Conservation (phyloP, 35 echinoderm and acorn worm species). For the Holothuria glaberrima region DNA sequence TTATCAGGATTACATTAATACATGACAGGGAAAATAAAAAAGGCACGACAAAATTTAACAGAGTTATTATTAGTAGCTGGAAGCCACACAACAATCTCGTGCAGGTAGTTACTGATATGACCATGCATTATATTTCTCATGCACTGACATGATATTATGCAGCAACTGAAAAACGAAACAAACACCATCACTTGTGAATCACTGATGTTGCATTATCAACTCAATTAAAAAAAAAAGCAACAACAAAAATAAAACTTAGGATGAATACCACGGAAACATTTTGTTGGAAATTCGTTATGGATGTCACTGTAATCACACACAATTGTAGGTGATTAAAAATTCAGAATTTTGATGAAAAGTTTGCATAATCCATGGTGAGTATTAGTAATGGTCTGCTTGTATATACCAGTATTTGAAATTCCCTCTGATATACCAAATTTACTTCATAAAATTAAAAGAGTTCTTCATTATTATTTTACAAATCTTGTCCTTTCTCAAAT, state of each 20-base stretch:
- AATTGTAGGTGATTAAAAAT: too few species aligned
- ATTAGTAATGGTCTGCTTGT: too few species aligned
- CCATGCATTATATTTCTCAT: constrained; percentile 36
- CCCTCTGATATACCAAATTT: too few species aligned
- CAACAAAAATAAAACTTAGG: neutral
- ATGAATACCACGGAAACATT: neutral
- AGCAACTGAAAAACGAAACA: constrained; percentile 38
- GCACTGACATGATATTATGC: neutral
- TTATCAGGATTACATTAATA: too few species aligned
- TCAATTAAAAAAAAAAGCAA: constrained; percentile 1
- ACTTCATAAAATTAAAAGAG: too few species aligned
- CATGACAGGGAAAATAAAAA: neutral
- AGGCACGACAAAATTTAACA: neutral
- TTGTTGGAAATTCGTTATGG: too few species aligned
- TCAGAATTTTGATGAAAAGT: too few species aligned
- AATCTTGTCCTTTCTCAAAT: too few species aligned
- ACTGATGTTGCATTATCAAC: constrained; percentile 14
- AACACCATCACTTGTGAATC: neutral
- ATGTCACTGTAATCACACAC: too few species aligned
- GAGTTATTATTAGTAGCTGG: constrained; percentile 8
- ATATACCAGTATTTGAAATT: too few species aligned
- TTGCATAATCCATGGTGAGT: too few species aligned
- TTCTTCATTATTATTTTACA: too few species aligned
- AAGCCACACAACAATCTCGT: constrained; percentile 35
- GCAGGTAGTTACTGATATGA: constrained; percentile 16